These are phyloP conservation scores for Atlantisia rogersi DNA, from an alignment of 2,113 vertebrate species.

Conservation along the genomic window DNA sequence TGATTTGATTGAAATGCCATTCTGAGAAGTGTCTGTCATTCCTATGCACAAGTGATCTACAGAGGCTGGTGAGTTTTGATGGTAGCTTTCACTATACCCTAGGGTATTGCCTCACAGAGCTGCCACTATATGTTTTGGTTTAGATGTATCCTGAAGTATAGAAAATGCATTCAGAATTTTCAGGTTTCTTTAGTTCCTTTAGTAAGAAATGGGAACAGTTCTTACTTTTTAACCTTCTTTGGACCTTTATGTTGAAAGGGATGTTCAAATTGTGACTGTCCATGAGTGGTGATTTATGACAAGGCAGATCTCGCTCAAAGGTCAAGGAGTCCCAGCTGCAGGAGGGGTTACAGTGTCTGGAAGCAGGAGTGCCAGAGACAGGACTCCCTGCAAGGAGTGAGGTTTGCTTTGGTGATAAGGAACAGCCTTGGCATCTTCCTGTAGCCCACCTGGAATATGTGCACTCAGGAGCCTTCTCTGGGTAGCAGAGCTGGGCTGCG, in stretches of 20 bases:
- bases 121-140: background rate
- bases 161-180: background rate
- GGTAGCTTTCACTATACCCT: background rate
- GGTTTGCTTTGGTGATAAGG: background rate
- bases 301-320: accelerated
- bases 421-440: background rate
- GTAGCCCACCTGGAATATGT: background rate
- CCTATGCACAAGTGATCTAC: background rate
- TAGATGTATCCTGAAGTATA: background rate
- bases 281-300: background rate
- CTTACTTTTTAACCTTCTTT: no score
- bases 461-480: background rate
- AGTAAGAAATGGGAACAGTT: no score
- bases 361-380: background rate
- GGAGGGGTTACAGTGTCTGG: background rate
- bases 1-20: background rate
- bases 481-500: background rate
- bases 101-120: background rate
- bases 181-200: background rate
- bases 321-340: background rate
- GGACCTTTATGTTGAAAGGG: background rate
- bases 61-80: background rate
- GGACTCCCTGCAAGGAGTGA: background rate
- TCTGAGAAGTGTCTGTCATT: background rate
- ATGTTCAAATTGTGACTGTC: background rate